Percentiles rank a stretch among this genome's conserved stretches.
Evolutionary conservation across 2,888 invertebrate species (phyloP).

Genomic region (Allacma fusca): DNA sequence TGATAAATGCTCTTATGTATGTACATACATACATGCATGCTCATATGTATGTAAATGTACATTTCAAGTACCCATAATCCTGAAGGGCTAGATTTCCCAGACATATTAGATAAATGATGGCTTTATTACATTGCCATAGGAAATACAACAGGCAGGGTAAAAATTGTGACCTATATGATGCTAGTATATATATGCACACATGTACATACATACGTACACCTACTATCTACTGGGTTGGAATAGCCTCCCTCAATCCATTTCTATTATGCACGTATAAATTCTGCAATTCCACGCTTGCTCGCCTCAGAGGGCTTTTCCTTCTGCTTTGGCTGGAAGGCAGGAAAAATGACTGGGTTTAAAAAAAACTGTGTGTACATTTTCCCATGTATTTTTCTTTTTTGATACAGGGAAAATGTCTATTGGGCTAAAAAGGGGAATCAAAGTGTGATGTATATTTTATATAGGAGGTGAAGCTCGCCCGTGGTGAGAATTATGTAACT

Average conservation of each 20-base stretch:
- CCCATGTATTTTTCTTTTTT: not conserved
- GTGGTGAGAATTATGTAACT: too few relatives aligned
- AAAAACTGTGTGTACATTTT: not conserved
- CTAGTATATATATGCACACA: too few relatives aligned
- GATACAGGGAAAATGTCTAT: too few relatives aligned
- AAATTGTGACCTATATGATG: too few relatives aligned
- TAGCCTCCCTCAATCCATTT: constrained; percentile 24
- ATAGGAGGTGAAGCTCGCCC: too few relatives aligned
- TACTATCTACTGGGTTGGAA: not conserved
- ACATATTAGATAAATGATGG: constrained; percentile 35
- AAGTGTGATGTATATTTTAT: too few relatives aligned
- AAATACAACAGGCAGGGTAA: too few relatives aligned
- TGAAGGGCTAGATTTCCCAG: not conserved
- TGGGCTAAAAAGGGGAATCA: too few relatives aligned
- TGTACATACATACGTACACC: not conserved
- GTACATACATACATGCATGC: too few relatives aligned
- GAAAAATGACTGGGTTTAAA: not conserved
- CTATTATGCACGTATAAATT: constrained; percentile 24
- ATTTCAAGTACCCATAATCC: too few relatives aligned
- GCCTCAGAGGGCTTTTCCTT: constrained; percentile 23
- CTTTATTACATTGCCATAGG: constrained; percentile 29
- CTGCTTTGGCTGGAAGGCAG: not conserved
- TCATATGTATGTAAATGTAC: too few relatives aligned
- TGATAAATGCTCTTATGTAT: too few relatives aligned
- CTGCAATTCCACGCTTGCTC: constrained; percentile 40